These are phyloP conservation scores for Melospiza georgiana DNA, from an alignment of 2,113 vertebrate species.

Conservation along the genomic window DNA sequence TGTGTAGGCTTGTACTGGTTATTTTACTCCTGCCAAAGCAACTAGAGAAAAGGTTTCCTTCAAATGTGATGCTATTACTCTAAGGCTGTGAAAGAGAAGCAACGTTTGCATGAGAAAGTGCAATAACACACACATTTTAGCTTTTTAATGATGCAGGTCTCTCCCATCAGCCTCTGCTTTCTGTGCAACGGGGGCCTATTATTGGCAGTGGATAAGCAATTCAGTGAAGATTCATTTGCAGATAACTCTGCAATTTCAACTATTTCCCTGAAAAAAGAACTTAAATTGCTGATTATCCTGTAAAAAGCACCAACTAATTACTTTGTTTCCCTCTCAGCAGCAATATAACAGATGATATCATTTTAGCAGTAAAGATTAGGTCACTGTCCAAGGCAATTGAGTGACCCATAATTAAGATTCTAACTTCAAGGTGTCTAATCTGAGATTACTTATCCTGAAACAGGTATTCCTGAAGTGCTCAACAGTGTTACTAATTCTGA, in stretches of 20 bases:
- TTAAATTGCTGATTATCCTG: background rate
- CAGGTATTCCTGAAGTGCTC: background rate
- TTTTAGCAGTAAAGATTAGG: background rate
- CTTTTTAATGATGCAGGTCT: background rate
- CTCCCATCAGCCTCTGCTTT: background rate
- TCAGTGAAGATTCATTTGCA: background rate
- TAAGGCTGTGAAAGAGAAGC: background rate
- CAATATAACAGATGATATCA: background rate
- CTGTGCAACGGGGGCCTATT: background rate
- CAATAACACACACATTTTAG: background rate
- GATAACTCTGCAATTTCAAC: background rate
- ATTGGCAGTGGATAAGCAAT: background rate
- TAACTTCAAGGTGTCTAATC: background rate
- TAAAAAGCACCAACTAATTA: background rate
- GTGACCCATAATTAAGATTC: background rate
- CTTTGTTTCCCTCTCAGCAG: background rate
- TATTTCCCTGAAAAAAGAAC: background rate
- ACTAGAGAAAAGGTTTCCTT: background rate
- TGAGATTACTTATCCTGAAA: background rate
- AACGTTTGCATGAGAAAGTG: background rate
- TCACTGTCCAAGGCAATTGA: background rate
- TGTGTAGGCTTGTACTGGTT: background rate
- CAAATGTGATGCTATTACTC: background rate
- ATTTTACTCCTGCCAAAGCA: background rate
- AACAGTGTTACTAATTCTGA: background rate